Base-by-base conservation (phyloP, 2,888 invertebrate species). In the Microctonus brassicae region DNA sequence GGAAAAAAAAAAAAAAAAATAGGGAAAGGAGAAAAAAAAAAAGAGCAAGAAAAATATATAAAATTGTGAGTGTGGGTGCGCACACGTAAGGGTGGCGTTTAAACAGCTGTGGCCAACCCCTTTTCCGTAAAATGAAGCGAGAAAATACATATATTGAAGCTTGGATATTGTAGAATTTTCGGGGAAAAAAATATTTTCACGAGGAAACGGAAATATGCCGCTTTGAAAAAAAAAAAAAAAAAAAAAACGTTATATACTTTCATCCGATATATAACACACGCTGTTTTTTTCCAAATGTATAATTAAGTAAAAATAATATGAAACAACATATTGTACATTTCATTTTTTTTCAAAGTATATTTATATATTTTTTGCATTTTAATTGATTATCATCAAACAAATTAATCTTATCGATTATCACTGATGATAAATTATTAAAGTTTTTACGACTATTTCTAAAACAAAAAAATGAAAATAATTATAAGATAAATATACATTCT, bases 21-120 rank as follows among this genome's bases (percentile, higher is more conserved):
- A 52, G 64, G 61, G 62, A 68, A 67, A 70, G 33, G 60, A 65
- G 58, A 73, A 74, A 76, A 76, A 76, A 72, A 75, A 69, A 73
- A 71, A 68, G 65, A 73, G 34, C 65, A 47, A 24, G 42, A 33
- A n/a, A 55, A 65, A 58, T 17, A 6, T 47, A 17, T 47, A n/a
- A 69, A 63, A 69, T 70, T 73, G 71, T 74, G 70, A 64, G 55
- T 34, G 75, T 70, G 72, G 77, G 72, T 74, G 75, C 65, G 66
- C 29, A 22, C 52, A 62, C 57, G 47, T 29, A 72, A 61, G 77
- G 77, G 73, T 75, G 75, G 65, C 76, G 79, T 84, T 80, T 82
- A 80, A 82, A 80, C 83, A 83, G 83, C 83, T 83, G 83, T 76
- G 74, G 72, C 61, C 74, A 78, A 81, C 81, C 80, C 80, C 77